Evolutionary conservation across 2,113 vertebrate genomes (phyloP).

Genomic region (Apodemus speciosus): DNA sequence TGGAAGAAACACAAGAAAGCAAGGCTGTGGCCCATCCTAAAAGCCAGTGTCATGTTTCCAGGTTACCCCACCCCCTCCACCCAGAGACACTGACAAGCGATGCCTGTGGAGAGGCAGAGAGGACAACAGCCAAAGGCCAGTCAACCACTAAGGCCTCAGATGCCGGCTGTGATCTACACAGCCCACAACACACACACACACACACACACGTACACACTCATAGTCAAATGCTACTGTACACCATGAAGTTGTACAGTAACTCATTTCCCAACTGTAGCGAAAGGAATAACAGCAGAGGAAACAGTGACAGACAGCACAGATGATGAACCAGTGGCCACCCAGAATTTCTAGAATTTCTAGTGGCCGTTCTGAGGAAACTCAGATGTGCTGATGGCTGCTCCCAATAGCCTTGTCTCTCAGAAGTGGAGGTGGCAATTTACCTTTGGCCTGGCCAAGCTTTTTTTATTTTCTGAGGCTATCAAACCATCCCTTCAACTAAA

Average conservation of each 20-base stretch:
- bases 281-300: neutral
- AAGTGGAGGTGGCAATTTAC: neutral
- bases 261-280: neutral
- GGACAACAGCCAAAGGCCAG: neutral
- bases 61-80: neutral
- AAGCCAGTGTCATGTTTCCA: neutral
- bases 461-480: neutral
- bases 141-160: neutral
- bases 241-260: neutral
- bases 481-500: neutral
- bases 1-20: neutral
- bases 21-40: neutral
- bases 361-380: neutral
- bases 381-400: no score
- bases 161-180: fast-evolving
- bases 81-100: neutral
- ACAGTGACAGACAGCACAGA: neutral
- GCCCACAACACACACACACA: neutral
- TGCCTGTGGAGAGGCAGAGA: neutral
- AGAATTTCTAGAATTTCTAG: neutral
- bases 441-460: neutral
- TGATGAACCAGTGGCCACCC: neutral
- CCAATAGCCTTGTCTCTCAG: no score
- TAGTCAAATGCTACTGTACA: neutral
- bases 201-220: neutral